These are phyloP conservation scores for Aphaenogaster rudis DNA, from an alignment of 1,140 invertebrate species.

Conservation along the genomic window DNA sequence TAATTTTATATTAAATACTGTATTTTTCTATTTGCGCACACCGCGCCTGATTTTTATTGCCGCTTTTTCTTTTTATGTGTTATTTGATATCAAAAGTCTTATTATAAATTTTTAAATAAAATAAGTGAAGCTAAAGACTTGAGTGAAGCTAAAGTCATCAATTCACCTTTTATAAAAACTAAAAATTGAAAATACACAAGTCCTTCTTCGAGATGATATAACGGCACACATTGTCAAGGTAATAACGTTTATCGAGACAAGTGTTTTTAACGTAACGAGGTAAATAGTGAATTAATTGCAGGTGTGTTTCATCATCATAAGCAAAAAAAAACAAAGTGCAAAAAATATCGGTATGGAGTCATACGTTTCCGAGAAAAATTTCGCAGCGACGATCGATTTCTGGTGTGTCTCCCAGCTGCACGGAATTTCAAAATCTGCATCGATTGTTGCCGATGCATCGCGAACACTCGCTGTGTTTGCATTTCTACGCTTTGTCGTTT, in stretches of 20 bases:
- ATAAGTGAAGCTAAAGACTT: background rate
- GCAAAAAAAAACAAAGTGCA: background rate
- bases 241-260: slow-evolving; percentile 44
- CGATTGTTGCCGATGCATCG: slow-evolving; percentile 1
- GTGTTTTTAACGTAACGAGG: slow-evolving; percentile 18
- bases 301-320: slow-evolving; percentile 15
- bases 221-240: slow-evolving; percentile 17
- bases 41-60: too few species aligned
- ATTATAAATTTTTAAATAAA: background rate
- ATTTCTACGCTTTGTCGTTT: slow-evolving; percentile 11
- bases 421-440: background rate
- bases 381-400: background rate
- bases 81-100: too few species aligned
- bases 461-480: background rate
- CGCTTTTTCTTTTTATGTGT: too few species aligned
- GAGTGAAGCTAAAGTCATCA: background rate
- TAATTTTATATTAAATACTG: too few species aligned
- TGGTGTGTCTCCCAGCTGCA: background rate
- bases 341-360: background rate
- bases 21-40: too few species aligned
- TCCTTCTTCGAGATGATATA: background rate
- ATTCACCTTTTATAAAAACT: background rate
- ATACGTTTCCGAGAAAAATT: background rate
- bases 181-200: background rate
- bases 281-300: slow-evolving; percentile 50